Percentiles rank a stretch among this genome's conserved stretches.
These are phyloP conservation scores for Isaurus tuberculatus DNA, from an alignment of 92 coral and sea anemone species.

Conservation along the genomic window DNA sequence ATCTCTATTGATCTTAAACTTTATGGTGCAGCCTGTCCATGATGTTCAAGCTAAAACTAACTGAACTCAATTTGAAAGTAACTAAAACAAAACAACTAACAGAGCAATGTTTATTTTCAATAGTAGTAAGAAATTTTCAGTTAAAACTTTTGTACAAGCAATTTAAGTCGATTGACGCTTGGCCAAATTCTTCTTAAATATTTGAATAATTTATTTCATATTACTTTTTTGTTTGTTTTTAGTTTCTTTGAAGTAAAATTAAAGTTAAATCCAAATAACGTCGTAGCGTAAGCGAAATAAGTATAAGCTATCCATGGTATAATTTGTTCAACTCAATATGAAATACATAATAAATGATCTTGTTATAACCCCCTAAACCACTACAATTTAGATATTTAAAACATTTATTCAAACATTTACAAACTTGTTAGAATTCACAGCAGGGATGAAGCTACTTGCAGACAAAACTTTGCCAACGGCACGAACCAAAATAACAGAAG, in stretches of 20 bases:
- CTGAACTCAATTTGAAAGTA: too few relatives aligned
- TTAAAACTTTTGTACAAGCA: not conserved
- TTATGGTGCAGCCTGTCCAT: too few relatives aligned
- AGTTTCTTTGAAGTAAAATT: not conserved
- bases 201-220: not conserved
- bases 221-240: not conserved
- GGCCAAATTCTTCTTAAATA: not conserved
- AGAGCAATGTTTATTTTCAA: too few relatives aligned
- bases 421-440: conserved; percentile 6
- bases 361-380: not conserved
- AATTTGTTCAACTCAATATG: too few relatives aligned
- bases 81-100: too few relatives aligned
- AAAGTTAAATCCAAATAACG: not conserved
- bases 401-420: not conserved
- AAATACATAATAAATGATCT: too few relatives aligned
- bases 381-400: not conserved
- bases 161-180: not conserved
- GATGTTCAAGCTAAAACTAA: too few relatives aligned
- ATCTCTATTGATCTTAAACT: too few relatives aligned
- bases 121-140: not conserved
- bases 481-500: not conserved
- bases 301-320: too few relatives aligned
- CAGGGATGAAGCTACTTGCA: not conserved
- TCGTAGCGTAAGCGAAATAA: too few relatives aligned
- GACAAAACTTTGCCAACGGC: conserved; percentile 29